A percentile compares a stretch with the other conserved stretches of the same genome.
Evolutionary conservation across 2,888 invertebrate species (phyloP).

Genomic region (Eucriotettix oculatus): DNA sequence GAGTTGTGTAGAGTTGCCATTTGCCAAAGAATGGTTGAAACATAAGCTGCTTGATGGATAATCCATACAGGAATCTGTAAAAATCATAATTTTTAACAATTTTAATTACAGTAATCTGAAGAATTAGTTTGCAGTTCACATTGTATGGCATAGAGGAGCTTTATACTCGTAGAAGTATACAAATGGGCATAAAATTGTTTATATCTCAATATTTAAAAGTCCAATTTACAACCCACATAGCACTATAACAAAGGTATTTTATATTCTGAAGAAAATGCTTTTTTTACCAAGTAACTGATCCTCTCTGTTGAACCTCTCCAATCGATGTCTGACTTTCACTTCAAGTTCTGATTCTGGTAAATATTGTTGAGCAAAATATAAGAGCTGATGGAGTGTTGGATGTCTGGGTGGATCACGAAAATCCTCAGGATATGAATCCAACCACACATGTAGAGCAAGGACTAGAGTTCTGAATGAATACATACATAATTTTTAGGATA

Average conservation of each 20-base stretch:
- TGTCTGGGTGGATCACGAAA: conserved; percentile 67
- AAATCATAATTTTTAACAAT: neutral
- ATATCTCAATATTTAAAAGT: too few relatives aligned
- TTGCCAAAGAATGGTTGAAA: conserved; percentile 4
- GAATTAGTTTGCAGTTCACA: too few relatives aligned
- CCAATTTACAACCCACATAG: too few relatives aligned
- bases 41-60: conserved; percentile 15
- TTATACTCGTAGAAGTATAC: too few relatives aligned
- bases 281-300: conserved; percentile 22
- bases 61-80: conserved; percentile 27
- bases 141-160: too few relatives aligned
- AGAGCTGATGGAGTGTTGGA: conserved; percentile 60
- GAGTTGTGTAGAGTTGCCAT: conserved; percentile 31
- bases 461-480: conserved; percentile 53
- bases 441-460: conserved; percentile 87
- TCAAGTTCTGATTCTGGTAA: conserved; percentile 75
- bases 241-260: too few relatives aligned
- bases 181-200: too few relatives aligned
- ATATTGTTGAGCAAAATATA: conserved; percentile 69
- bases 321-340: conserved; percentile 53
- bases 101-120: too few relatives aligned
- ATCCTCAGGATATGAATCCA: conserved; percentile 95
- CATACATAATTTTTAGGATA: too few relatives aligned
- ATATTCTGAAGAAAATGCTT: too few relatives aligned
- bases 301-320: conserved; percentile 53